Evolutionary conservation across 2,888 invertebrate genomes (phyloP), one percentile per base, ranked within the genome.

Genomic region (Geophilus truncorum): DNA sequence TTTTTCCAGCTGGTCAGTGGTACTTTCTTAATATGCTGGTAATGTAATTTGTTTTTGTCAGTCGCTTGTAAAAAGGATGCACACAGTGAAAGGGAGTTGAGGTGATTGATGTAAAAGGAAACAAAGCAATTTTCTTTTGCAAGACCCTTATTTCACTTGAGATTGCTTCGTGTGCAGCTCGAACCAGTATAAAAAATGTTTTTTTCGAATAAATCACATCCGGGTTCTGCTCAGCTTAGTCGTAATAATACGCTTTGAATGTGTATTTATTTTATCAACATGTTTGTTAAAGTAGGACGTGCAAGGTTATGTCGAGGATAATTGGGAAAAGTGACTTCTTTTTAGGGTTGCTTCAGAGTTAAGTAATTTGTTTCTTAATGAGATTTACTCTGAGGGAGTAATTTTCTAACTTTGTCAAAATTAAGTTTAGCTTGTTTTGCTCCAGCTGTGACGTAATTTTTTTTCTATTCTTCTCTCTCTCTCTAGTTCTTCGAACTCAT

Each of bases 31-130:
- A 70, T 70, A 70, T 21, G 51, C 28, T 70, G 28, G 70, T 70
- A 70, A 70, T 70, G 70, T 70, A 70, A 70, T 70, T 70, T 70
- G 70, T 70, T 70, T 70, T 70, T 70, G 70, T 70, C 70, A 28
- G 9, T 23, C 70, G 23, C 25, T 10, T 70, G 10, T 28, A 70
- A 23, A n/a, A 70, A 70, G 23, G 70, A 70, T 70, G 10, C n/a
- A 12, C 28, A n/a, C 9, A 25, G 70, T 70, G 70, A 70, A 70
- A 45, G 12, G 25, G 70, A 28, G 70, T 28, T 28, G 70, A 70
- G 70, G 70, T 70, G 70, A 70, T 70, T 70, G 70, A 70, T 70
- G 70, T 70, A 25, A 70, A 70, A 70, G 70, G 70, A 70, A 70
- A 70, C 70, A 70, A 70, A 70, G 70, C 70, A 70, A 70, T 70